These are phyloP conservation scores for Thera obeliscata DNA, from an alignment of 2,888 invertebrate species.

Conservation along the genomic window DNA sequence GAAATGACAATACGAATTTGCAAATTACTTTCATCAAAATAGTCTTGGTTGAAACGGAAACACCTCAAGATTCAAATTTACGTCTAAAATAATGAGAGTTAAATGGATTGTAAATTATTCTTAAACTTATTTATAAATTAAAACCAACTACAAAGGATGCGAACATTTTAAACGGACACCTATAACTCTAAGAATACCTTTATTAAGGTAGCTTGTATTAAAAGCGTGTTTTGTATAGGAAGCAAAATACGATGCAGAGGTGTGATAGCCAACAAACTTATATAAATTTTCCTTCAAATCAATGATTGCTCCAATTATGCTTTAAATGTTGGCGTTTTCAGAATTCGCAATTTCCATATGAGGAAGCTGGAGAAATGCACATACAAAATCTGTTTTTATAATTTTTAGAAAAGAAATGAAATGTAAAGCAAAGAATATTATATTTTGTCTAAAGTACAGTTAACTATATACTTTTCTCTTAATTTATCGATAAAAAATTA, in stretches of 20 bases:
- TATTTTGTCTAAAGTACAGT: too few species aligned
- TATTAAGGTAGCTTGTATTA: not conserved
- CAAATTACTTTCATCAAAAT: conserved; percentile 51
- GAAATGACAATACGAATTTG: conserved; percentile 77
- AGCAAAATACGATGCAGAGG: not conserved
- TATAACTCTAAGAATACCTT: not conserved
- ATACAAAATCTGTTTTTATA: too few species aligned
- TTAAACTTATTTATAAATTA: not conserved
- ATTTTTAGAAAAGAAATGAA: too few species aligned
- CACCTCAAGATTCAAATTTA: not conserved
- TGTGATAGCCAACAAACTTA: conserved; percentile 4
- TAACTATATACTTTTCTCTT: too few species aligned
- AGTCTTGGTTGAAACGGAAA: conserved; percentile 57
- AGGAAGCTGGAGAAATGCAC: too few species aligned
- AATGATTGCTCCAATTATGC: too few species aligned
- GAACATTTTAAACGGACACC: too few species aligned
- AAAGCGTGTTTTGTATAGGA: conserved; percentile 50
- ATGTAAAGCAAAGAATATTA: too few species aligned
- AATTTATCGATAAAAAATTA: too few species aligned
- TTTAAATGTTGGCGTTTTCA: too few species aligned
- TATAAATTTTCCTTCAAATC: too few species aligned
- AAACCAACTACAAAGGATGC: not conserved
- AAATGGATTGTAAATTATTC: not conserved
- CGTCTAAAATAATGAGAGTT: not conserved
- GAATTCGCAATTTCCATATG: too few species aligned